Base-by-base conservation (phyloP, 2,888 invertebrate genomes). In the Machimus atricapillus region DNA sequence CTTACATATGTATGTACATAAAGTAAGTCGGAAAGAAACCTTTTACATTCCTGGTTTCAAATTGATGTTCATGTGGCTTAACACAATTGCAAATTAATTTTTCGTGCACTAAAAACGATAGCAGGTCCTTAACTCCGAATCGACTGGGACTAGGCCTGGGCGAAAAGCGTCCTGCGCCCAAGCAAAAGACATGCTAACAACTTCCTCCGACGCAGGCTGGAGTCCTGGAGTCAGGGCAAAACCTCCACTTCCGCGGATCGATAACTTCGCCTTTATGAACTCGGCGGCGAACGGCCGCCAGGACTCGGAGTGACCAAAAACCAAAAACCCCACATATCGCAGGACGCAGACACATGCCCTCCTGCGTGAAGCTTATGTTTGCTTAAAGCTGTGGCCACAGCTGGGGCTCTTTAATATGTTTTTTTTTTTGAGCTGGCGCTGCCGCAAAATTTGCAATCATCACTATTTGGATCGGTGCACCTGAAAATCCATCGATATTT, bases 191-290 rank as follows among this genome's bases (percentile, higher is more conserved):
- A 66, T 66, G 66, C 66, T 66, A 23, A 66, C 66, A 66, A 66
- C 66, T 66, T 66, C 66, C 66, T 66, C 23, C 8, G 19, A 66
- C 27, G 66, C 27, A 66, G 46, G 52, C 46, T 52, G 23, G 79
- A 40, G 27, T 52, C 79, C n/a, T n/a, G n/a, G n/a, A n/a, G n/a
- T n/a, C n/a, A 46, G 14, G 16, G 46, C 12, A 46, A 79, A 79
- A 79, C 79, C 52, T n/a, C 31, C 56, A 52, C 52, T 40, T 27
- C n/a, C 23, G 23, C 52, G 79, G 79, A 79, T 79, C 79, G 79
- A 79, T 79, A 79, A 79, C 31, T 79, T 79, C 31, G 79, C 66
- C 27, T 66, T 66, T 27, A 66, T 66, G 66, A 66, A 66, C 66
- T 66, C 27, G 27, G 8, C 66, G 66, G 52, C n/a, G n/a, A 52